Evolutionary conservation across 1,140 invertebrate genomes (phyloP).

Genomic region (Tetramorium alpestre): DNA sequence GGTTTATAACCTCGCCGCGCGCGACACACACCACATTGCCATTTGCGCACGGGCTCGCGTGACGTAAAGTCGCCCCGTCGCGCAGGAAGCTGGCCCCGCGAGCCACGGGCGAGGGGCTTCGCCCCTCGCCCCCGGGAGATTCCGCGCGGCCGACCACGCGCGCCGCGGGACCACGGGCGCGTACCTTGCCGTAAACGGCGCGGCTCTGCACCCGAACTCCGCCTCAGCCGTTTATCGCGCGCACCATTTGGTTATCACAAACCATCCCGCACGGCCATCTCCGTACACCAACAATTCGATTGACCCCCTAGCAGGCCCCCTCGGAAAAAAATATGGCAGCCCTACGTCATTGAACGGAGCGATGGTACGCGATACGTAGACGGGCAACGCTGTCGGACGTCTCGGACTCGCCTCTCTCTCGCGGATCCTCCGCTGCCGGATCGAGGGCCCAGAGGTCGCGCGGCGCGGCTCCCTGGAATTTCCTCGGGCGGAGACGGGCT

Average conservation of each 20-base stretch:
- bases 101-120: conserved; percentile 39
- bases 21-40: conserved; percentile 42
- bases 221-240: conserved; percentile 77
- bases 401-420: too few relatives aligned
- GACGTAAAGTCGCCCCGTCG: conserved; percentile 64
- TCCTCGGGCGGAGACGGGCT: too few relatives aligned
- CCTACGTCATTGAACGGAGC: conserved; percentile 78
- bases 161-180: too few relatives aligned
- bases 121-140: background rate
- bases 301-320: conserved; percentile 82
- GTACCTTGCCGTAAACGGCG: conserved; percentile 37
- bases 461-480: too few relatives aligned
- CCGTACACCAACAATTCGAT: conserved; percentile 78
- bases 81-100: conserved; percentile 60
- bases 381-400: conserved; percentile 1
- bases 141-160: background rate
- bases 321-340: conserved; percentile 81
- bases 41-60: conserved; percentile 46
- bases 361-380: conserved; percentile 56
- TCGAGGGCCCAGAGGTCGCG: too few relatives aligned
- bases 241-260: conserved; percentile 80
- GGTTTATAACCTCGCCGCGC: conserved; percentile 65
- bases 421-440: too few relatives aligned
- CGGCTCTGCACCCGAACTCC: conserved; percentile 36
- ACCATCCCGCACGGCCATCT: conserved; percentile 79